Evolutionary conservation across 2,113 vertebrate genomes (phyloP), one percentile per base, ranked within the genome.

Genomic region (Maylandia zebra): DNA sequence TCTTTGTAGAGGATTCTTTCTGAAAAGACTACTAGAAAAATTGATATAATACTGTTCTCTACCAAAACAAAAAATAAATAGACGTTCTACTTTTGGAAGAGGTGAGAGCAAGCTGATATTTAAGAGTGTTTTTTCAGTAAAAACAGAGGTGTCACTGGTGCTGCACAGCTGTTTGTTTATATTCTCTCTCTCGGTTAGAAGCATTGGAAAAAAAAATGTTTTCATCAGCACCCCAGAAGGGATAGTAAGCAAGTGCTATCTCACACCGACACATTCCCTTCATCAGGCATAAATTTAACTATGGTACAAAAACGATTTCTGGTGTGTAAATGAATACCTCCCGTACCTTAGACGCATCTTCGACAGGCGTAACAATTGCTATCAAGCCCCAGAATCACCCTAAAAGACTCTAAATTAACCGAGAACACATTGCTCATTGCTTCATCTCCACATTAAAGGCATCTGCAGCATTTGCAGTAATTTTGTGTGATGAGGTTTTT

Each of bases 361-460:
- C 61, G 36, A 82, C 84, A 86, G 71, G 82, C 86, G 66, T 56
- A 41, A 30, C 27, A 45, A 86, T 69, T 78, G 48, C 81, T 10
- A 36, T 86, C 79, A 10, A 14, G 78, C 43, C 55, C 74, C 52
- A 52, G 45, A 86, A 88, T 90, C 13, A 52, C 50, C 66, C 52
- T 81, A 55, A 90, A 89, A 91, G 71, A 78, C 30, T 56, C 85
- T 85, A 91, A 87, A 90, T 92, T 57, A 83, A 88, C 81, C 61
- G 43, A 76, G 82, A 92, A 84, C 80, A 78, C 85, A 78, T 86
- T 83, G 66, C 87, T 88, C 89, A 89, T 36, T 50, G 92, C 69
- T 66, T 80, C 57, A 38, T 81, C 82, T 50, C 48, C 24, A 78
- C 74, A 78, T 78, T 78, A 78, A 78, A 78, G 74, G 32, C 81